A percentile compares a stretch with the other conserved stretches of the same genome.
Conservation (phyloP, 2,888 invertebrate genomes). For the Agonopterix arenella region DNA sequence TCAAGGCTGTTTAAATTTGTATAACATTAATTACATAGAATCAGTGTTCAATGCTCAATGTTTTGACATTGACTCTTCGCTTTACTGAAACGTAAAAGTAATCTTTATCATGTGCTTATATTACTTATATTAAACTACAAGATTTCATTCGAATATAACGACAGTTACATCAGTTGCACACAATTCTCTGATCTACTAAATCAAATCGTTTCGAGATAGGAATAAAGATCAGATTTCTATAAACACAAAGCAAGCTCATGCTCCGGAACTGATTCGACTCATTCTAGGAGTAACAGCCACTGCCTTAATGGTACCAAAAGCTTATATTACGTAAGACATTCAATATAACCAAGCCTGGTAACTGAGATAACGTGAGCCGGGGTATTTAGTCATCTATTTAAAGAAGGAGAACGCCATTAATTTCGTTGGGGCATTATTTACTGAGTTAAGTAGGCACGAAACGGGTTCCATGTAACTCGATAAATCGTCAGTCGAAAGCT, state of each 20-base stretch:
- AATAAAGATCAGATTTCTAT: no score
- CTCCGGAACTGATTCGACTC: background rate
- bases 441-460: conserved; percentile 70
- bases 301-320: conserved; percentile 52
- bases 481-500: conserved; percentile 65
- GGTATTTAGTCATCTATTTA: conserved; percentile 75
- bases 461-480: conserved; percentile 67
- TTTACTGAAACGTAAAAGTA: conserved; percentile 18
- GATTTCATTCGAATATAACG: no score
- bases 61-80: conserved; percentile 39
- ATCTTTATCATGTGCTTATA: conserved; percentile 14
- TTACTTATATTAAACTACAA: conserved; percentile 11
- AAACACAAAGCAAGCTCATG: no score
- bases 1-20: conserved; percentile 49
- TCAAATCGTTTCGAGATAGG: no score
- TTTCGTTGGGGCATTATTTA: conserved; percentile 69
- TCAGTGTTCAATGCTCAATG: conserved; percentile 30
- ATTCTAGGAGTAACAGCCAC: conserved; percentile 26
- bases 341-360: conserved; percentile 57
- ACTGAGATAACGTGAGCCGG: conserved; percentile 60
- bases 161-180: no score
- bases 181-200: no score
- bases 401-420: conserved; percentile 67
- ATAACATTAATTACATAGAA: conserved; percentile 29
- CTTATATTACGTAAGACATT: conserved; percentile 59